Evolutionary conservation across 2,888 invertebrate genomes (phyloP).

Genomic region (Eupithecia abbreviata): DNA sequence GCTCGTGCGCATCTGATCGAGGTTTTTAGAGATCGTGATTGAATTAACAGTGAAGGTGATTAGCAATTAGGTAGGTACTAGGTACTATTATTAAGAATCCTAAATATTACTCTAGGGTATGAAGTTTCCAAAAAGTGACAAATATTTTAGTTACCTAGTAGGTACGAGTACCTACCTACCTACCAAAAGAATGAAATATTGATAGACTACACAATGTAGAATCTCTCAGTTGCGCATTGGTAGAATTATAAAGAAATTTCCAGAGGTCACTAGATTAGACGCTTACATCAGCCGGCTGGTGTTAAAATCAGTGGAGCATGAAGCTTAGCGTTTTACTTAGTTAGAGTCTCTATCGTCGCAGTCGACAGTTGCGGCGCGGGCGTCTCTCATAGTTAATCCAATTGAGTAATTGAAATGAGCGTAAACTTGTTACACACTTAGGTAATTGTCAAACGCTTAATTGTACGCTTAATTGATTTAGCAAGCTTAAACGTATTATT

Average conservation of each 20-base stretch:
- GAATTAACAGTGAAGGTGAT: not conserved
- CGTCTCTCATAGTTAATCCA: slow-evolving; percentile 52
- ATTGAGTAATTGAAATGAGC: slow-evolving; percentile 54
- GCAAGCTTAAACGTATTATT: not conserved
- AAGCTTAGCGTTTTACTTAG: slow-evolving; percentile 38
- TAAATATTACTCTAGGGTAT: not conserved
- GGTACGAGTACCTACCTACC: not conserved
- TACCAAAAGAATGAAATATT: not conserved
- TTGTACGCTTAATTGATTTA: slow-evolving; percentile 24
- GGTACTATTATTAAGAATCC: not conserved
- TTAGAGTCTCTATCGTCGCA: slow-evolving; percentile 56
- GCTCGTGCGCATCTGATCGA: slow-evolving; percentile 36
- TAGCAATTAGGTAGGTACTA: not conserved
- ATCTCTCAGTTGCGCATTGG: not conserved
- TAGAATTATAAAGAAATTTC: slow-evolving; percentile 11
- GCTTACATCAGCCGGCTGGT: slow-evolving; percentile 24
- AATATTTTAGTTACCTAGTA: not conserved
- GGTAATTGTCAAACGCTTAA: slow-evolving; percentile 25
- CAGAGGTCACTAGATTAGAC: slow-evolving; percentile 9
- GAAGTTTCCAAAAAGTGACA: not conserved
- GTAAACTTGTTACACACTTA: slow-evolving; percentile 41
- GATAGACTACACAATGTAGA: not conserved
- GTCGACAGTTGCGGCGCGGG: slow-evolving; percentile 43
- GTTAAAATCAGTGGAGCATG: slow-evolving; percentile 54
- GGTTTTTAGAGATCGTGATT: slow-evolving; percentile 14